Evolutionary conservation across 2,888 invertebrate species (phyloP).

Genomic region (Calliopum simillimum): DNA sequence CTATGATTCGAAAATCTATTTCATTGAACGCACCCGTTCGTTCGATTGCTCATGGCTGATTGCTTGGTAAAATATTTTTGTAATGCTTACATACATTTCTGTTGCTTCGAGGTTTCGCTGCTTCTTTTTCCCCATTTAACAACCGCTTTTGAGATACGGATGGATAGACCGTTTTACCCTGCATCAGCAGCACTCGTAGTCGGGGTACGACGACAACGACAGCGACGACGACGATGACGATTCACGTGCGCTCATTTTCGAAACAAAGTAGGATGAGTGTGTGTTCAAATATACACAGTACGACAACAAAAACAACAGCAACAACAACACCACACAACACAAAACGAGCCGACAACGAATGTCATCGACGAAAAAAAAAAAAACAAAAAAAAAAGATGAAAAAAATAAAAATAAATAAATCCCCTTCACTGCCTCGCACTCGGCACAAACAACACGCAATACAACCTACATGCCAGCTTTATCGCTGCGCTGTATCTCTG

Average conservation of each 20-base stretch:
- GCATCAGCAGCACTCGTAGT: background rate
- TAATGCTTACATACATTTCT: slow-evolving; percentile 19
- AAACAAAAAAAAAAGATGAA: slow-evolving; percentile 38
- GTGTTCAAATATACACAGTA: slow-evolving; percentile 20
- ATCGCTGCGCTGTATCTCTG: slow-evolving; percentile 52
- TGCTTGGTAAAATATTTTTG: slow-evolving; percentile 21
- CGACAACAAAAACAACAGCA: slow-evolving; percentile 6
- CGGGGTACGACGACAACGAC: background rate
- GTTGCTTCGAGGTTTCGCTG: slow-evolving; percentile 39
- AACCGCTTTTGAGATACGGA: slow-evolving; percentile 23
- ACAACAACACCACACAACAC: slow-evolving; percentile 32
- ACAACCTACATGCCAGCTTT: slow-evolving; percentile 42
- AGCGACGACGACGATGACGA: slow-evolving; percentile 9
- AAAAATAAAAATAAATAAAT: slow-evolving; percentile 40
- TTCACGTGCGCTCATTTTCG: slow-evolving; percentile 38
- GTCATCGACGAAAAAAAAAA: slow-evolving; percentile 45
- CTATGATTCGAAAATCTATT: background rate
- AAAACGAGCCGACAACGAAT: slow-evolving; percentile 48
- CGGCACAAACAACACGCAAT: slow-evolving; percentile 27
- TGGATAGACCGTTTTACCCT: background rate
- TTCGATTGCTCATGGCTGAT: slow-evolving; percentile 5
- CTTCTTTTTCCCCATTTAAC: slow-evolving; percentile 35
- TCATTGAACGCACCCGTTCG: slow-evolving; percentile 27
- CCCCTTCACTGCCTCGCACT: slow-evolving; percentile 38
- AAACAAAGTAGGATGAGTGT: slow-evolving; percentile 36